Conservation (phyloP, 1,140 invertebrate genomes). For the Meloidogyne hapla region DNA sequence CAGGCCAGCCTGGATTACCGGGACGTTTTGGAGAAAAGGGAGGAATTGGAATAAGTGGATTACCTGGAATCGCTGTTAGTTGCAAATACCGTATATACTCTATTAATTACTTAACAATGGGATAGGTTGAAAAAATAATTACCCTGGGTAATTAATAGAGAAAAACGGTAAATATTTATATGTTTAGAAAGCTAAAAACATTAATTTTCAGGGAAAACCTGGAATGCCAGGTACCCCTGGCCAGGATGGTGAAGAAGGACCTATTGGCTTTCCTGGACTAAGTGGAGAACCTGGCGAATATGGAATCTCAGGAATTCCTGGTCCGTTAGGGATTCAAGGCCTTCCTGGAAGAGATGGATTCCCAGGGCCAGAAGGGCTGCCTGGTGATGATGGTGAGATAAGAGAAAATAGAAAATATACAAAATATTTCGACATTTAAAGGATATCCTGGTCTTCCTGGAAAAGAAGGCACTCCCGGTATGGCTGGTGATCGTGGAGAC, state of each 20-base stretch:
- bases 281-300: constrained; percentile 30
- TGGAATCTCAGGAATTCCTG: constrained; percentile 31
- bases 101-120: too few relatives aligned
- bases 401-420: not conserved
- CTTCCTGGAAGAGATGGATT: constrained; percentile 13
- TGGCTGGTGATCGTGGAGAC: constrained; percentile 29
- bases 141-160: too few relatives aligned
- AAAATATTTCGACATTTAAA: constrained; percentile 12
- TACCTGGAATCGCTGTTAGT: constrained; percentile 30
- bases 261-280: constrained; percentile 41
- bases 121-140: too few relatives aligned
- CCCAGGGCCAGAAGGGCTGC: constrained; percentile 29
- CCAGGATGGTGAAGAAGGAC: constrained; percentile 25
- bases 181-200: not conserved
- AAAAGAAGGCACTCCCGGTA: constrained; percentile 33
- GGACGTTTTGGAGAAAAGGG: constrained; percentile 35
- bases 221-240: constrained; percentile 28
- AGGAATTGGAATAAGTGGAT: constrained; percentile 28
- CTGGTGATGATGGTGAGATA: constrained; percentile 30
- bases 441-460: constrained; percentile 31
- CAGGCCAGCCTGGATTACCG: constrained; percentile 31
- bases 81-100: too few relatives aligned
- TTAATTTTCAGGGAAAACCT: constrained; percentile 25
- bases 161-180: too few relatives aligned
- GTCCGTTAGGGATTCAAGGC: constrained; percentile 20